These are phyloP conservation scores for Drosophila kanapiae DNA, from an alignment of 1,140 invertebrate genomes.

Conservation along the genomic window DNA sequence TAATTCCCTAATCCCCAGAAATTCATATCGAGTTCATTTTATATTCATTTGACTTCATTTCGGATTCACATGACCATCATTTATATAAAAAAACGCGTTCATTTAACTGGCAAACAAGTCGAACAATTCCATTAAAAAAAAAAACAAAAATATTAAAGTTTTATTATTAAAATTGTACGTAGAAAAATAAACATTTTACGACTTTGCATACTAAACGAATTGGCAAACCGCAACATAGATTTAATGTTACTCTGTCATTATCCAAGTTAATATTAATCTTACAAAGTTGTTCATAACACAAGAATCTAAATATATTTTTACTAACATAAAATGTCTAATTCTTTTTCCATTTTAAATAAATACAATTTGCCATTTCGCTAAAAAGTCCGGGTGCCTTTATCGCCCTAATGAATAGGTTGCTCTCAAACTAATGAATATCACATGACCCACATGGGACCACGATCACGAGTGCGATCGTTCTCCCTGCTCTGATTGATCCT, in stretches of 20 bases:
- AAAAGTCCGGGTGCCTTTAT: neutral
- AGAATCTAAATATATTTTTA: neutral
- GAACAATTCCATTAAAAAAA: no score
- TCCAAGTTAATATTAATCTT: no score
- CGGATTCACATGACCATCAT: no score
- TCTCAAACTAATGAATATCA: slow-evolving; percentile 19
- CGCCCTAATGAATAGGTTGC: neutral
- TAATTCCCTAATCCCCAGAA: neutral
- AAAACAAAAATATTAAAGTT: no score
- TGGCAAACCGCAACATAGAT: no score
- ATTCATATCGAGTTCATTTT: slow-evolving; percentile 1
- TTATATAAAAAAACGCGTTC: no score
- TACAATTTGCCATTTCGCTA: neutral
- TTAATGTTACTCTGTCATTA: no score
- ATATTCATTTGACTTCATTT: neutral
- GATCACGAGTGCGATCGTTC: neutral
- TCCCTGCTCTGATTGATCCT: slow-evolving; percentile 38
- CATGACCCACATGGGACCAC: slow-evolving; percentile 2
- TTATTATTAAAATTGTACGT: no score
- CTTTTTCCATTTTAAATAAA: neutral
- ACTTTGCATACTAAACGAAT: no score
- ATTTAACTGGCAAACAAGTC: no score
- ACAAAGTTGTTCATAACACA: neutral
- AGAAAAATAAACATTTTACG: no score
- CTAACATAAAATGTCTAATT: neutral